phyloP scores from a whole-genome alignment of 2,797 vertebrate genomes.

The Mionectes olivaceus region DNA sequence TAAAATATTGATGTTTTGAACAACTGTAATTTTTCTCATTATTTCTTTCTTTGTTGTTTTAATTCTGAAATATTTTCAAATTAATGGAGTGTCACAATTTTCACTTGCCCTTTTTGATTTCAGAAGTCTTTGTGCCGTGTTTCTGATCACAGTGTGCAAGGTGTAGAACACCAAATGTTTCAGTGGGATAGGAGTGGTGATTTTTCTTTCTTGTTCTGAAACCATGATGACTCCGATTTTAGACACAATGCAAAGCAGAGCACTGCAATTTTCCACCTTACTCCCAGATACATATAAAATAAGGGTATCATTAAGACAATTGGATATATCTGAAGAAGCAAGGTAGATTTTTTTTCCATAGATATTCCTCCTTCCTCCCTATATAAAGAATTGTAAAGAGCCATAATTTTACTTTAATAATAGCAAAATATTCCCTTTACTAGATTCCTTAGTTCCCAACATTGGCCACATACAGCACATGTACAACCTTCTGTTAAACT shows the following conservation, averaged over 20 bases:
- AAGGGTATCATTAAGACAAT: not conserved
- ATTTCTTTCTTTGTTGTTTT: not conserved
- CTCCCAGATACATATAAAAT: not conserved
- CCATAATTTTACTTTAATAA: not conserved
- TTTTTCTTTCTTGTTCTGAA: not conserved
- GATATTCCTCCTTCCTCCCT: not conserved
- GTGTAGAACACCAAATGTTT: not conserved
- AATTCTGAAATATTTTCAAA: not conserved
- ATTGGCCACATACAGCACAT: not conserved
- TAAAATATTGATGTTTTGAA: not conserved
- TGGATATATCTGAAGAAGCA: not conserved
- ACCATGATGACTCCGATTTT: not conserved
- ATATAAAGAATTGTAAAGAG: not conserved
- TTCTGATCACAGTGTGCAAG: not conserved
- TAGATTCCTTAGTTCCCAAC: not conserved
- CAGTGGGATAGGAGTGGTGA: not conserved
- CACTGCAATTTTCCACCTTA: not conserved
- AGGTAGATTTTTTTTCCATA: not conserved
- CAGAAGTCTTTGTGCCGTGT: not conserved
- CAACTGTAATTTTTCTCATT: not conserved
- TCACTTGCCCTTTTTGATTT: not conserved
- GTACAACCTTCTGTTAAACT: not conserved
- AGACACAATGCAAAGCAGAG: not conserved
- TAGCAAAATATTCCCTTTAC: not conserved
- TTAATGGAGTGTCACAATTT: not conserved